phyloP scores from a whole-genome alignment of 1,140 invertebrate genomes.

The Nymphalis io region DNA sequence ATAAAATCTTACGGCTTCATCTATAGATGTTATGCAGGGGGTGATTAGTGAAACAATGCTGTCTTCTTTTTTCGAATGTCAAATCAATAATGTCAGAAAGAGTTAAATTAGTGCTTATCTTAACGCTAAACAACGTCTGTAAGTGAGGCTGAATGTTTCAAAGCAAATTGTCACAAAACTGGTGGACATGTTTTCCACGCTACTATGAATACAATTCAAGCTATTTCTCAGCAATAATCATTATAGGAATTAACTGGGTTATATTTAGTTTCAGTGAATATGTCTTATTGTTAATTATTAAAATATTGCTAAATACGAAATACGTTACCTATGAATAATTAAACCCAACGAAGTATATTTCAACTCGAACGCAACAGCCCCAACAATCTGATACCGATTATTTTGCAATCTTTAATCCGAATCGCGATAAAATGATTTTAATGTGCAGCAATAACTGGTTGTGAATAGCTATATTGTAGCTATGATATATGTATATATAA shows the following conservation, averaged over 20 bases:
- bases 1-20: too few species aligned
- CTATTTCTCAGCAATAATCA: neutral
- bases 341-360: slow-evolving; percentile 16
- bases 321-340: slow-evolving; percentile 13
- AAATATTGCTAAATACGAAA: slow-evolving; percentile 4
- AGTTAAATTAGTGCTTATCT: too few species aligned
- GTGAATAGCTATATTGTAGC: neutral
- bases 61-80: too few species aligned
- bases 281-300: neutral
- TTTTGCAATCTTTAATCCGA: slow-evolving; percentile 38
- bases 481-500: neutral
- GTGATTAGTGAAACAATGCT: too few species aligned
- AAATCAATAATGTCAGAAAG: too few species aligned
- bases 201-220: too few species aligned
- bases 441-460: slow-evolving; percentile 19
- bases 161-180: too few species aligned
- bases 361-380: slow-evolving; percentile 18
- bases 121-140: too few species aligned
- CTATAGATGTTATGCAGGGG: too few species aligned
- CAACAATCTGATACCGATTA: slow-evolving; percentile 29
- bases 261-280: neutral
- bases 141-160: too few species aligned
- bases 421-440: slow-evolving; percentile 36
- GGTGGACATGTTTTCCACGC: too few species aligned
- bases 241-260: neutral